Conservation (phyloP, 2,888 invertebrate species). For the Pachymerium ferrugineum region DNA sequence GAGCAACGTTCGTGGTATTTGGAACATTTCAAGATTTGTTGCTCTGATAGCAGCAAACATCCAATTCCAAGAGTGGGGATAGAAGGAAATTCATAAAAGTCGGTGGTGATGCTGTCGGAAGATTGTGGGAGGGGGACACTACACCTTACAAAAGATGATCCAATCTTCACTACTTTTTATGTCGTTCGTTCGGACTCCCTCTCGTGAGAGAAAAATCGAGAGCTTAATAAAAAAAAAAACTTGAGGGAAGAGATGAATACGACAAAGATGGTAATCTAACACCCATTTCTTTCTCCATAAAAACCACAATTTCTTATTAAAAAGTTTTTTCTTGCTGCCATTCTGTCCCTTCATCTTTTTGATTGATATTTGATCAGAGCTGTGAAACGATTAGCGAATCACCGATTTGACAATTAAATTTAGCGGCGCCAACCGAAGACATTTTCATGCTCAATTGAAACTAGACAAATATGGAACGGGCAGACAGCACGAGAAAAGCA, state of each 20-base stretch:
- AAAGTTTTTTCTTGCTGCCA: background rate
- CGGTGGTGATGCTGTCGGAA: conserved; percentile 9
- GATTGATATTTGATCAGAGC: background rate
- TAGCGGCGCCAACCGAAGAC: no score
- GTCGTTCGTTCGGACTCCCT: conserved; percentile 18
- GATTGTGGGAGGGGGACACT: conserved; percentile 18
- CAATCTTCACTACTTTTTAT: conserved; percentile 13
- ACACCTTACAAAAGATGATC: conserved; percentile 21
- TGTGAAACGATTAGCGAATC: background rate
- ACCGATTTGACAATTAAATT: no score
- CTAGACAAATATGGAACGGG: no score
- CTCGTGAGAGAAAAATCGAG: background rate
- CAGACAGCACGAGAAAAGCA: no score
- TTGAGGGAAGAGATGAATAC: conserved; percentile 3
- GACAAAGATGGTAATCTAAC: conserved; percentile 18
- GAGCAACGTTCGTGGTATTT: background rate
- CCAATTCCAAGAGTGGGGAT: background rate
- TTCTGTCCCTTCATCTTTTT: background rate
- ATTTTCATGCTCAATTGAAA: no score
- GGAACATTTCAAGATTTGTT: conserved; percentile 15
- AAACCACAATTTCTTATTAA: background rate
- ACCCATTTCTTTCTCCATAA: conserved; percentile 12
- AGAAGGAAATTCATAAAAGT: conserved; percentile 21
- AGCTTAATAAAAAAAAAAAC: background rate
- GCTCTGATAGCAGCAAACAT: conserved; percentile 13